phyloP scores from a whole-genome alignment of 1,140 invertebrate genomes.

The Phymastichus coffea region DNA sequence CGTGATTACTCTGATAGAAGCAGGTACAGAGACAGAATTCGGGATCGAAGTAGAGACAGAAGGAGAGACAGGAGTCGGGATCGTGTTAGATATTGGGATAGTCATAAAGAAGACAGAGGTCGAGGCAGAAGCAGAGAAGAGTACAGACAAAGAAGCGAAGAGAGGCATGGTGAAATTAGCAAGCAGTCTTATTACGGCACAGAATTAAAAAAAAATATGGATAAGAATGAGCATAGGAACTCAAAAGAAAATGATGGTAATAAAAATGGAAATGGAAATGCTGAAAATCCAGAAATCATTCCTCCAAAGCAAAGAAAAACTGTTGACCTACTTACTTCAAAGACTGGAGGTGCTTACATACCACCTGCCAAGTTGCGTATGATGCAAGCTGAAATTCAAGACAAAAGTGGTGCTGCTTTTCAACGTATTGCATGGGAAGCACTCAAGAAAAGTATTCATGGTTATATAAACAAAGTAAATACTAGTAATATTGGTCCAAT shows the following conservation, averaged over 20 bases:
- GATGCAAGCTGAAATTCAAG: slow-evolving; percentile 93
- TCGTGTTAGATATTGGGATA: too few relatives aligned
- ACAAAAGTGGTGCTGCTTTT: slow-evolving; percentile 89
- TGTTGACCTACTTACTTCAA: slow-evolving; percentile 76
- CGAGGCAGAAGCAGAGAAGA: slow-evolving; percentile 11
- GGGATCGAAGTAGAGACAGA: slow-evolving; percentile 22
- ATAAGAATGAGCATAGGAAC: slow-evolving; percentile 17
- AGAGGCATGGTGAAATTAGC: slow-evolving; percentile 27
- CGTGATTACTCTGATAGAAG: too few relatives aligned
- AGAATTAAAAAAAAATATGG: slow-evolving; percentile 21
- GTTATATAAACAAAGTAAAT: slow-evolving; percentile 98
- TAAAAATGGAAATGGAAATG: slow-evolving; percentile 20
- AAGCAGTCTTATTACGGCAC: slow-evolving; percentile 32
- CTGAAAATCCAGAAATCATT: slow-evolving; percentile 33
- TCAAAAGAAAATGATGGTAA: slow-evolving; percentile 11
- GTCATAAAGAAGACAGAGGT: slow-evolving; percentile 20
- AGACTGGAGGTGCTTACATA: slow-evolving; percentile 96
- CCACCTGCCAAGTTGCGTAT: slow-evolving; percentile 92
- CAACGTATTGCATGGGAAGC: slow-evolving; percentile 98
- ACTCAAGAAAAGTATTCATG: slow-evolving; percentile 98
- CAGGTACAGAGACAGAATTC: slow-evolving; percentile 20
- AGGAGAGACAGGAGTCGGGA: slow-evolving; percentile 20
- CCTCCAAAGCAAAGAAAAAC: slow-evolving; percentile 58
- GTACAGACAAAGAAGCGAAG: slow-evolving; percentile 20
- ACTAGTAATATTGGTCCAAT: slow-evolving; percentile 93